phyloP scores from a whole-genome alignment of 2,888 invertebrate genomes.

The Rhynchonema sp. region DNA sequence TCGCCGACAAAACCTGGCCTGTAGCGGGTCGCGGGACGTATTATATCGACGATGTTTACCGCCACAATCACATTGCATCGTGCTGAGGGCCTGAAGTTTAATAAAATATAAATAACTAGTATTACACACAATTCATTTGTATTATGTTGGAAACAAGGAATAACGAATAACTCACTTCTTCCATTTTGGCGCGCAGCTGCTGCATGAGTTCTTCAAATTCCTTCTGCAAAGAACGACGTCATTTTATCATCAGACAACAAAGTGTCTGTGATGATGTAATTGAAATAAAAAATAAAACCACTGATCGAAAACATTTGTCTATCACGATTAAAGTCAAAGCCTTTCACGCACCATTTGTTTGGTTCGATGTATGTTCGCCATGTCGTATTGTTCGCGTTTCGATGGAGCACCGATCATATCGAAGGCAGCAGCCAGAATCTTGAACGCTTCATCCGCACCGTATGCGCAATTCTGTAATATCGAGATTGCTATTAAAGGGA shows the following conservation, averaged over 20 bases:
- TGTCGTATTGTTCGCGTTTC: slow-evolving; percentile 23
- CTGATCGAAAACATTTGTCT: no score
- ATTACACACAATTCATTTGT: background rate
- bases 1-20: slow-evolving; percentile 24
- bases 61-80: slow-evolving; percentile 81
- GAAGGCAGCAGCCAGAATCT: slow-evolving; percentile 80
- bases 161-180: slow-evolving; percentile 38
- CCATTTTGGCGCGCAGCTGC: slow-evolving; percentile 76
- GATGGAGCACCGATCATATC: slow-evolving; percentile 79
- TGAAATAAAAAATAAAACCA: no score
- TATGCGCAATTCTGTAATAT: slow-evolving; percentile 55
- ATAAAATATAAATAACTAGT: background rate
- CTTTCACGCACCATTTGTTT: slow-evolving; percentile 41
- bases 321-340: no score
- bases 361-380: slow-evolving; percentile 39
- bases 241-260: background rate
- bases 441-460: slow-evolving; percentile 86
- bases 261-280: no score
- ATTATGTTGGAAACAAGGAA: background rate
- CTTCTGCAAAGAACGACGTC: slow-evolving; percentile 19
- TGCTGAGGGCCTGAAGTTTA: slow-evolving; percentile 50
- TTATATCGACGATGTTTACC: slow-evolving; percentile 66
- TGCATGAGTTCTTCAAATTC: slow-evolving; percentile 67
- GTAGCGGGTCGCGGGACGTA: slow-evolving; percentile 52
- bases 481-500: no score